Percentiles rank a stretch among this genome's conserved stretches.
These are phyloP conservation scores for Aricia artaxerxes DNA, from an alignment of 2,888 invertebrate species.

Conservation along the genomic window DNA sequence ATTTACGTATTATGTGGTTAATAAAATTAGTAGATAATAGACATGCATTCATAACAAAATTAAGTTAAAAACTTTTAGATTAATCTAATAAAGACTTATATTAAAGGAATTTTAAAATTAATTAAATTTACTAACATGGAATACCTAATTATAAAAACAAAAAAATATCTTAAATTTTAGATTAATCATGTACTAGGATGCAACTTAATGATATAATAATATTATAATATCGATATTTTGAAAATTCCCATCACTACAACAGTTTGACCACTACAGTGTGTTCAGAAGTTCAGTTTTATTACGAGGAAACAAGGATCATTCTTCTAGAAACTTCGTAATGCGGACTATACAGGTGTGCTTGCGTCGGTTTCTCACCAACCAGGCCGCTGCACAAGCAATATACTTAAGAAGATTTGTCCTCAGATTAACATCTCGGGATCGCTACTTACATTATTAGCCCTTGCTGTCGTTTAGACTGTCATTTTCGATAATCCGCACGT, in stretches of 20 bases:
- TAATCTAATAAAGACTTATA: not conserved
- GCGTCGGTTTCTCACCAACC: slow-evolving; percentile 65
- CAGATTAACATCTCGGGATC: slow-evolving; percentile 49
- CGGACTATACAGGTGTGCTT: slow-evolving; percentile 59
- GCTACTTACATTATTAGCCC: slow-evolving; percentile 40
- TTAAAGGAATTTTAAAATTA: not conserved
- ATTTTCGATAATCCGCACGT: slow-evolving; percentile 42
- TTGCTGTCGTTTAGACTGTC: slow-evolving; percentile 39
- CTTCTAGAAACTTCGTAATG: not conserved
- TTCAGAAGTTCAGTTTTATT: not conserved
- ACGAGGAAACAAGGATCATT: not conserved
- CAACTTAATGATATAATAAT: not conserved
- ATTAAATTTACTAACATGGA: not conserved
- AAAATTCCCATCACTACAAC: slow-evolving; percentile 52
- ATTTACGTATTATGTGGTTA: not conserved
- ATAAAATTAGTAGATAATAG: not conserved
- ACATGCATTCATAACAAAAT: not conserved
- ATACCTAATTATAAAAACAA: not conserved
- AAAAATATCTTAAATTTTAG: not conserved
- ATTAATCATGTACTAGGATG: not conserved
- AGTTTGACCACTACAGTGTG: slow-evolving; percentile 58
- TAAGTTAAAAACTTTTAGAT: not conserved
- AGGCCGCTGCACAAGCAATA: slow-evolving; percentile 38
- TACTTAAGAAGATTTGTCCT: slow-evolving; percentile 65
- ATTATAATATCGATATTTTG: not conserved